Percentiles rank a stretch among this genome's conserved stretches.
phyloP scores from a whole-genome alignment of 2,113 vertebrate species.

The Clupea harengus region DNA sequence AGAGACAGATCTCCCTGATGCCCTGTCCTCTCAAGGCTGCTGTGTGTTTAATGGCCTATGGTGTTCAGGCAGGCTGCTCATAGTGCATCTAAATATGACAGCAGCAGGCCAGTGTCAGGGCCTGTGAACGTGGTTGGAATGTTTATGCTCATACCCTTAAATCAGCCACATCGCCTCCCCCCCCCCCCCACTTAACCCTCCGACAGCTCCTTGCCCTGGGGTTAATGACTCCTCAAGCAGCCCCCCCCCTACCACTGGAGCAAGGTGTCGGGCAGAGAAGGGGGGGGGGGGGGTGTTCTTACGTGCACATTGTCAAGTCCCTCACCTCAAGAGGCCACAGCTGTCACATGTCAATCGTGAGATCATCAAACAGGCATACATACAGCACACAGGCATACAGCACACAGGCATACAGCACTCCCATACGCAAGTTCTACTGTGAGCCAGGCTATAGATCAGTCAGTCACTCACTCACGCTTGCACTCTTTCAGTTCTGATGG shows the following conservation, averaged over 20 bases:
- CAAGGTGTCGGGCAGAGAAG: no score
- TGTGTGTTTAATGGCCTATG: constrained; percentile 43
- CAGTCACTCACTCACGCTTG: no score
- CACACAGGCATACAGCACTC: not conserved
- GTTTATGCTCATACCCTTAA: not conserved
- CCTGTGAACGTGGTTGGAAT: not conserved
- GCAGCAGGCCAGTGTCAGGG: not conserved
- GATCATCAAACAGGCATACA: constrained; percentile 24
- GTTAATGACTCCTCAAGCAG: not conserved
- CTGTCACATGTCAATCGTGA: constrained; percentile 28
- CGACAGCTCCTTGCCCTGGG: not conserved
- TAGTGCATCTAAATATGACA: constrained; percentile 39
- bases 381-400: no score
- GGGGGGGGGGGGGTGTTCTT: not conserved
- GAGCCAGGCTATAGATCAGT: no score
- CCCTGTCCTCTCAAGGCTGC: not conserved
- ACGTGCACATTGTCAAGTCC: not conserved
- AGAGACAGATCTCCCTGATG: no score
- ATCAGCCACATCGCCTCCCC: not conserved
- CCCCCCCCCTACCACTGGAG: no score
- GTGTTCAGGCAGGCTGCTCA: constrained; percentile 20
- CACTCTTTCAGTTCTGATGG: constrained; percentile 8
- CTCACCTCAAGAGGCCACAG: not conserved
- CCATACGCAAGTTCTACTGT: no score
- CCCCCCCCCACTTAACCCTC: not conserved